phyloP scores from a whole-genome alignment of 2,888 invertebrate genomes.

The Spisula solida region DNA sequence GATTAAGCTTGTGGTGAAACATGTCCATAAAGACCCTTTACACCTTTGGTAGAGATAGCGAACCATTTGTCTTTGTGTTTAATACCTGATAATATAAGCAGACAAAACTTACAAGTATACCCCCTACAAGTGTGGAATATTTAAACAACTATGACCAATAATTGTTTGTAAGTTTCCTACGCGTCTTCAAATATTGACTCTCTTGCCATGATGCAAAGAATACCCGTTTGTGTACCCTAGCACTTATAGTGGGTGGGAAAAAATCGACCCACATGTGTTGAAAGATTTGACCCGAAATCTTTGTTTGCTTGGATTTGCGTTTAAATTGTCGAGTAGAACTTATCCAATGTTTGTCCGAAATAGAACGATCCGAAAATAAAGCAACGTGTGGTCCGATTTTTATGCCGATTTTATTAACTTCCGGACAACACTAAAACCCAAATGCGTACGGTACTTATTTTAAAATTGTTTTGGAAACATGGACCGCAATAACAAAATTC shows the following conservation, averaged over 20 bases:
- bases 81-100: constrained; percentile 31
- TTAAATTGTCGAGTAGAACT: constrained; percentile 13
- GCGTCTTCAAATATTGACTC: constrained; percentile 57
- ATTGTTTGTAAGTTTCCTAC: constrained; percentile 58
- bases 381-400: neutral
- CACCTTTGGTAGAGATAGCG: constrained; percentile 1
- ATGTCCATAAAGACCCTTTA: neutral
- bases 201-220: constrained; percentile 30
- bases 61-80: neutral
- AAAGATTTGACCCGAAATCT: constrained; percentile 31
- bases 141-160: constrained; percentile 42
- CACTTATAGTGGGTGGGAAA: constrained; percentile 42
- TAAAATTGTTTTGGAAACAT: neutral
- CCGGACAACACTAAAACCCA: constrained; percentile 6
- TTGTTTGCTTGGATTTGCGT: neutral
- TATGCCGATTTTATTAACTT: neutral
- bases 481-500: neutral
- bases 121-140: constrained; percentile 30
- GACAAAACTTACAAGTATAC: constrained; percentile 30
- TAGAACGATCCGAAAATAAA: neutral
- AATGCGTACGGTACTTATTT: neutral
- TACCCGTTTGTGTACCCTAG: constrained; percentile 42
- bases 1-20: neutral
- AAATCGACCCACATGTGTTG: constrained; percentile 33
- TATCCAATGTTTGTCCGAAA: neutral